Evolutionary conservation across 2,797 vertebrate genomes (phyloP).

Genomic region (Cygnus olor): DNA sequence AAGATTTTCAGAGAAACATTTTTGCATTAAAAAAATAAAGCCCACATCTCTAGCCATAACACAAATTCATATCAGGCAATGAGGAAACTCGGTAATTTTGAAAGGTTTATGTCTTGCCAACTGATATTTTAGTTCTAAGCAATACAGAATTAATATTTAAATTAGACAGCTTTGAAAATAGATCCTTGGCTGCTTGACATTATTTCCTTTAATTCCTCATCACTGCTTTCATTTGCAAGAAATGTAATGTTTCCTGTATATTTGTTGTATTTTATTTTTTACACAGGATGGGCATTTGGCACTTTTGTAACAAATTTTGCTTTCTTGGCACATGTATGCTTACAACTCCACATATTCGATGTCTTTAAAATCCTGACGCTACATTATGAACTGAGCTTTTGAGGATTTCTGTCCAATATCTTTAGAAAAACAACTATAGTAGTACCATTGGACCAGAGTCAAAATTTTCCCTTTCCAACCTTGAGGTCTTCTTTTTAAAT

Average conservation of each 20-base stretch:
- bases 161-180: neutral
- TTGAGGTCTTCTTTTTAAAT: neutral
- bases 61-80: neutral
- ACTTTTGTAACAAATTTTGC: neutral
- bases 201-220: neutral
- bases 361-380: neutral
- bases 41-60: neutral
- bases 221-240: neutral
- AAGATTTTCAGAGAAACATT: neutral
- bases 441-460: neutral
- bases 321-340: neutral
- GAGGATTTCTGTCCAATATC: neutral
- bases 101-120: neutral
- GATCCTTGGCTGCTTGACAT: neutral
- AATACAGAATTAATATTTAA: neutral
- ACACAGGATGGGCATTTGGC: neutral
- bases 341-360: neutral
- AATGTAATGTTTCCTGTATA: neutral
- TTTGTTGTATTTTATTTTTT: neutral
- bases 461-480: neutral
- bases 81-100: neutral
- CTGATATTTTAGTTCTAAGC: neutral
- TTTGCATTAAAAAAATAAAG: neutral
- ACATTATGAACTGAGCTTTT: neutral
- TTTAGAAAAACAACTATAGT: neutral